Base-by-base conservation (phyloP, 92 coral and sea anemone genomes). In the Phenganax marumi region DNA sequence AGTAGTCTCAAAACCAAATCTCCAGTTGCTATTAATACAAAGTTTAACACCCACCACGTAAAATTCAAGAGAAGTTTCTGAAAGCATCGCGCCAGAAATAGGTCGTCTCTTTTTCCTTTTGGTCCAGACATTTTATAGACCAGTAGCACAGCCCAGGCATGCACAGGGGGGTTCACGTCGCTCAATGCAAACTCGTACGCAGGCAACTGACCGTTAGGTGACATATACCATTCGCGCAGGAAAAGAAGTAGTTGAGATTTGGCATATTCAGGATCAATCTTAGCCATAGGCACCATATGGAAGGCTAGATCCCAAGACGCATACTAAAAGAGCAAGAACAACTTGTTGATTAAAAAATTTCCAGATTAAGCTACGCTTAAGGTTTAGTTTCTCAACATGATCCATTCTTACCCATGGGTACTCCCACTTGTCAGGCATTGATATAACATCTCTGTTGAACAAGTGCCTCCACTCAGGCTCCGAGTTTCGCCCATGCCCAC, bases 361-460 rank as follows among this genome's bases (percentile, higher is more conserved):
- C 43, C 43, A 33, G 0, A 33, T 33, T 33, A 33, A 33, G 5
- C 43, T 33, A 33, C 43, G 43, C 43, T 33, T 33, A 33, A 33
- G 43, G 43, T 33, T 33, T 33, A 33, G 5, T 33, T 52, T 47
- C 19, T 54, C 33, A 72, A 57, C 49, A 18, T 2, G 14, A 50
- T 8, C 53, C 50, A 46, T 58, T 49, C 91, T 82, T 80, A 94
- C 98, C 98, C 98, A 94, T 22, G 98, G 98, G 68, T 94, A 94
- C 84, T 94, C 98, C 98, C 98, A 94, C 85, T 94, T 94, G 89
- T 94, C 98, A 0, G 98, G 98, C 98, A 94, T 94, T 43, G 97
- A 92, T 33, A 94, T 86, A 65, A 94, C 60, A 62, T 94, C 98
- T 81, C 90, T 89, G 90, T 94, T 94, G 75, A 89, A 90, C 81